phyloP scores from a whole-genome alignment of 2,797 vertebrate genomes.

The Taenioides sp. region DNA sequence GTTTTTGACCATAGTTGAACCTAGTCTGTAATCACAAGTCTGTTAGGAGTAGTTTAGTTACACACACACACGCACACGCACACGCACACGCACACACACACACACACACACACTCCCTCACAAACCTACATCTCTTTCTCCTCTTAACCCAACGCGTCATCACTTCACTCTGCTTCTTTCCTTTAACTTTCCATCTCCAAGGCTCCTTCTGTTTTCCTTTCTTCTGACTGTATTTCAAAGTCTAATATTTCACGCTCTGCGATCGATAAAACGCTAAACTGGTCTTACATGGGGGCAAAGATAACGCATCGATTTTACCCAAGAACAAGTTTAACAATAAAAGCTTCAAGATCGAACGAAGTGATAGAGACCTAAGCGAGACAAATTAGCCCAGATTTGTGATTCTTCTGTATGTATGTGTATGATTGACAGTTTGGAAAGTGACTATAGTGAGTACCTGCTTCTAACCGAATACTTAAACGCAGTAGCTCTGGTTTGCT shows the following conservation, averaged over 20 bases:
- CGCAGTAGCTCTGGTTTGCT: conserved; percentile 7
- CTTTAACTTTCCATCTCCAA: conserved; percentile 23
- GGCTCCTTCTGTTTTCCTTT: conserved; percentile 16
- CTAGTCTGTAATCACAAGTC: too few relatives aligned
- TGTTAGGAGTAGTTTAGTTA: too few relatives aligned
- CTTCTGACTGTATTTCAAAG: conserved; percentile 32
- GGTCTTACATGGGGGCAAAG: conserved; percentile 28
- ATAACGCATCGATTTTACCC: conserved; percentile 50
- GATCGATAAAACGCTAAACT: conserved; percentile 47
- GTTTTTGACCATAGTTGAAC: too few relatives aligned
- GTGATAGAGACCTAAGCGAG: conserved; percentile 22
- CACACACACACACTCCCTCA: conserved; percentile 2
- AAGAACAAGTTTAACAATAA: conserved; percentile 24
- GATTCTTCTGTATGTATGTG: conserved; percentile 17
- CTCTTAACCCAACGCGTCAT: conserved; percentile 4
- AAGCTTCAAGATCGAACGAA: neutral
- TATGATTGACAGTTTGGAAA: conserved; percentile 17
- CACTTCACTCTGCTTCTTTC: conserved; percentile 39
- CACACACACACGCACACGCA: too few relatives aligned
- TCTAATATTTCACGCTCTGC: conserved; percentile 30
- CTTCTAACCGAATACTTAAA: conserved; percentile 26
- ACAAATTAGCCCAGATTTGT: conserved; percentile 6
- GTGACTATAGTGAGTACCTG: conserved; percentile 21
- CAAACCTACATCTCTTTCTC: conserved; percentile 19
- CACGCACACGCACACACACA: too few relatives aligned